Percentiles rank a stretch among this genome's conserved stretches.
Evolutionary conservation across 2,113 vertebrate genomes (phyloP).

Genomic region (Seriola rivoliana): DNA sequence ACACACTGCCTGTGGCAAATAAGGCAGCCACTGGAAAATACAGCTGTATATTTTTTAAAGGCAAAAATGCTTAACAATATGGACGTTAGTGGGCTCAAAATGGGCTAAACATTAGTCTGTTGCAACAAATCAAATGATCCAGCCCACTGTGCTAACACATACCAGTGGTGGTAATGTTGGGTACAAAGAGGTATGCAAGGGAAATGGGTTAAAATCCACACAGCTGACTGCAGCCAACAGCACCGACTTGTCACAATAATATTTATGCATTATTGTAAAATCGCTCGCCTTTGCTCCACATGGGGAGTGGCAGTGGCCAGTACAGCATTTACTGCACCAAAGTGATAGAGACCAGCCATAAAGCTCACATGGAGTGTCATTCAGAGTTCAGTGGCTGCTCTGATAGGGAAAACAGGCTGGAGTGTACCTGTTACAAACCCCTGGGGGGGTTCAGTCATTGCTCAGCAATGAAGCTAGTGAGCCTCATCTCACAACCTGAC

Average conservation of each 20-base stretch:
- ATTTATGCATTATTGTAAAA: constrained; percentile 60
- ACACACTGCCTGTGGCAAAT: constrained; percentile 57
- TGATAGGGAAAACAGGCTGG: constrained; percentile 56
- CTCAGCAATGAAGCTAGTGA: constrained; percentile 42
- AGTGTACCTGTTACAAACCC: constrained; percentile 51
- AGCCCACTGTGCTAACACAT: neutral
- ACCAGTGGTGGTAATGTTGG: neutral
- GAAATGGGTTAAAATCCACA: constrained; percentile 27
- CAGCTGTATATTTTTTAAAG: constrained; percentile 37
- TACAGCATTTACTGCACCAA: constrained; percentile 55
- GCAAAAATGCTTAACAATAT: constrained; percentile 31
- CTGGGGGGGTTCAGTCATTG: constrained; percentile 35
- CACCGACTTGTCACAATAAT: constrained; percentile 38
- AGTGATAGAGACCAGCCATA: constrained; percentile 57
- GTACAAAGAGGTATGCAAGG: constrained; percentile 18
- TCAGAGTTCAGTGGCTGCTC: constrained; percentile 65
- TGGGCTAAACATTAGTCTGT: constrained; percentile 20
- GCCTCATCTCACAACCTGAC: constrained; percentile 44
- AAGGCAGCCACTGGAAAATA: constrained; percentile 50
- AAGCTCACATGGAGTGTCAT: constrained; percentile 57
- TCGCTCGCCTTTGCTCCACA: constrained; percentile 44
- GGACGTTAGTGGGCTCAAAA: constrained; percentile 32
- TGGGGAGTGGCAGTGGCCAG: constrained; percentile 35
- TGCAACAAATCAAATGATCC: constrained; percentile 27
- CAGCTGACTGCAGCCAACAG: constrained; percentile 38